Base-by-base conservation (phyloP, 2,113 vertebrate species). In the Hydrochoerus hydrochaeris region DNA sequence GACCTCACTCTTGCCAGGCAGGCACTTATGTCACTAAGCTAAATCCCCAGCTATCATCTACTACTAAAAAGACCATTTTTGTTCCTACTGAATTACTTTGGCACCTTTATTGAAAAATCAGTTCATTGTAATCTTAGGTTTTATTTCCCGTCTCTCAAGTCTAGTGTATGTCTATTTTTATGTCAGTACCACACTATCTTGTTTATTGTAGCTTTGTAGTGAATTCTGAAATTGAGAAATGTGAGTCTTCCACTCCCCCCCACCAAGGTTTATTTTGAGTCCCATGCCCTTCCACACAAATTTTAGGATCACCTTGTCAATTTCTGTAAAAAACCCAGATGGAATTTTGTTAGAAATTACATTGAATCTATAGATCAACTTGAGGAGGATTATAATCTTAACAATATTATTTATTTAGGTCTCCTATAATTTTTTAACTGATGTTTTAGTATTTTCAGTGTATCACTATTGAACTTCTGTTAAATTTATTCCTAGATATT, bases 221-320 rank as follows among this genome's bases (percentile, higher is more conserved):
- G 86, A 88, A 62, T 81, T 97, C 88, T 87, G 6, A 90, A 75
- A 87, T 88, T 54, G 16, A 94, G 67, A 97, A 78, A n/a, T 90
- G 12, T 63, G 81, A 95, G 16, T 60, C 35, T 28, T 93, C 10
- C 38, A 83, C 54, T 44, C 84, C 17, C 62, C 73, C 57, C 57
- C 46, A 9, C 52, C 3, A 90, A n/a, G n/a, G 46, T 35, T 96
- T 60, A 67, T 91, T 96, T 95, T 65, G 88, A 82, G 28, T 41
- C 63, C 24, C 28, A 94, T 54, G 12, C 5, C 44, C 87, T 90
- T 97, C n/a, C 49, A 67, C 17, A 54, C 32, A n/a, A 80, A 86
- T 71, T 78, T 91, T 91, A 88, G 83, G 58, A 69, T 85, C 38
- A 57, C 75, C 26, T 88, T 49, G 52, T 60, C n/a, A 86, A 80